Evolutionary conservation across 2,888 invertebrate species (phyloP), one percentile per base, ranked within the genome.

Genomic region (Drosophila longiperda): DNA sequence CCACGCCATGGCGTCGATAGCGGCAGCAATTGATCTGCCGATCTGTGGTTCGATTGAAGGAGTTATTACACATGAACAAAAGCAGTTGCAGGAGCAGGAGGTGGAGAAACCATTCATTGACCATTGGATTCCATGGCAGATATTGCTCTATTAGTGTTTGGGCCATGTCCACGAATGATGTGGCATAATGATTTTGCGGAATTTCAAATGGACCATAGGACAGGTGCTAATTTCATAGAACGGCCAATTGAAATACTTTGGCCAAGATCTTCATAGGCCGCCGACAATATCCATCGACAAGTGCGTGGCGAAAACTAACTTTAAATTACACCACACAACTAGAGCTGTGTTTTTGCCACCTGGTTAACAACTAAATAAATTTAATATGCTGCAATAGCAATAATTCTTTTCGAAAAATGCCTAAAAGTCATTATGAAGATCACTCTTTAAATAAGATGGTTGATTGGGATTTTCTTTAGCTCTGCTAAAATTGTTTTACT

Each of bases 201-300:
- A 90, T 90, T 91, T 87, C 83, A 90, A 89, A 82, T 89, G 82
- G 89, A 84, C 87, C 87, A 83, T 81, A 87, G 83, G 87, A 90
- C 90, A 91, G 90, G 92, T 92, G 91, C 90, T 92, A 92, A 92
- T 91, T 89, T 89, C 84, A 82, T 86, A 88, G 87, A 90, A 90
- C 90, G 81, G 85, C 89, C 86, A 86, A 86, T 89, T 89, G 86
- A 86, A 89, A 89, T 89, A 72, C 88, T 86, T 63, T 63, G 60
- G 69, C 64, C 74, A 61, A 67, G 63, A 79, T 74, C 83, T 73
- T 86, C 85, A 76, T 52, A 86, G 64, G 85, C 80, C 58, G 85
- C 89, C 89, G 89, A 78, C 77, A 74, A 42, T 55, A n/a, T 49
- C 48, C 65, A 75, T 67, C 61, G 66, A 68, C 78, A 88, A 84